Percentiles rank a stretch among this genome's conserved stretches.
Conservation (phyloP, 2,888 invertebrate species). For the Epinotia ramella region DNA sequence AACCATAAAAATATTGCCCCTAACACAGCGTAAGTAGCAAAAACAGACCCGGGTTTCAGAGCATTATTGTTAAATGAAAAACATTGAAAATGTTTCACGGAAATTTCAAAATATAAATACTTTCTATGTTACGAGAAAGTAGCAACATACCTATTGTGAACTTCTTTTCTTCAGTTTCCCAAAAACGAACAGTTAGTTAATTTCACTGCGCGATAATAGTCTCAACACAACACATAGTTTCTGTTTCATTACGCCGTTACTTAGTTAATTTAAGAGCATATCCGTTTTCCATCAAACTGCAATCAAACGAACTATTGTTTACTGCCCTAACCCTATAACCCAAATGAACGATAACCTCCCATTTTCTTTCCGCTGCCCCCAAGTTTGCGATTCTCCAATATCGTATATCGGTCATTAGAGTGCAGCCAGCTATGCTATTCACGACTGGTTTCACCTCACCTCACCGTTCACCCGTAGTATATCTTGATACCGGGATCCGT, state of each 20-base stretch:
- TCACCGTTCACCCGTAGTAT: background rate
- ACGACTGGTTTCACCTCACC: background rate
- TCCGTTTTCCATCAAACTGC: background rate
- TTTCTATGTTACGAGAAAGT: background rate
- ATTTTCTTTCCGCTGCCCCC: conserved; percentile 21
- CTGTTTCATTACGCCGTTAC: background rate
- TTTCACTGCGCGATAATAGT: background rate
- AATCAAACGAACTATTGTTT: conserved; percentile 4
- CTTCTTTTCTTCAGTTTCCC: too few relatives aligned
- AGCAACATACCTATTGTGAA: too few relatives aligned
- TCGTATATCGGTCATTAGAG: conserved; percentile 45
- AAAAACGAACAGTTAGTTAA: too few relatives aligned
- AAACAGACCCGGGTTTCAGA: background rate
- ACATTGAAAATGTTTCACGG: background rate
- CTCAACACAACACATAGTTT: background rate
- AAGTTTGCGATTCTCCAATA: conserved; percentile 40
- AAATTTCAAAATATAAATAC: background rate
- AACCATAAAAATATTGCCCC: too few relatives aligned
- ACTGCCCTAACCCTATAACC: conserved; percentile 15
- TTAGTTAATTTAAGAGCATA: background rate
- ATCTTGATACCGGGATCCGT: background rate
- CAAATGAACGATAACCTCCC: conserved; percentile 13
- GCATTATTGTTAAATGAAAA: background rate
- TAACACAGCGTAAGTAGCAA: background rate
- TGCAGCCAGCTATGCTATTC: conserved; percentile 34